A percentile compares a stretch with the other conserved stretches of the same genome.
These are phyloP conservation scores for Naso thynnoides DNA, from an alignment of 2,797 vertebrate species.

Conservation along the genomic window DNA sequence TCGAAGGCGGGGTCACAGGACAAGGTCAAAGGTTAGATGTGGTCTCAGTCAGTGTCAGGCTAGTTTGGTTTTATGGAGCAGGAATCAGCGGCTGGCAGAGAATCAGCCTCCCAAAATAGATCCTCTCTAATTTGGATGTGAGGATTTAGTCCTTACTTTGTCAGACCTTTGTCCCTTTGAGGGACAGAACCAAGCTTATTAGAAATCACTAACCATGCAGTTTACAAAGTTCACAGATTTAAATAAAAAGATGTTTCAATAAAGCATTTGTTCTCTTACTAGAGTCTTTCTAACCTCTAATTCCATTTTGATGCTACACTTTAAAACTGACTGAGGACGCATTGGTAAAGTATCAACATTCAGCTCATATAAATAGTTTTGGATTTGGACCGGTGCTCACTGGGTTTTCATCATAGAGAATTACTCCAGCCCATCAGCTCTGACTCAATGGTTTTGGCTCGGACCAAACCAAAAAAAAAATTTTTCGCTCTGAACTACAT, in stretches of 20 bases:
- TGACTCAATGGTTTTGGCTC: slow-evolving; percentile 65
- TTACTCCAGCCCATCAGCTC: slow-evolving; percentile 56
- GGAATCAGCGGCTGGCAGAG: slow-evolving; percentile 56
- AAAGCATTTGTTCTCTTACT: slow-evolving; percentile 5
- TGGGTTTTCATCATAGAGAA: slow-evolving; percentile 59
- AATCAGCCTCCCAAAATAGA: slow-evolving; percentile 70
- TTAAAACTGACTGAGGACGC: slow-evolving; percentile 45
- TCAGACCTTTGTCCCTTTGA: slow-evolving; percentile 61
- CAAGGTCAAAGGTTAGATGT: slow-evolving; percentile 87
- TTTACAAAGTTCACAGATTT: slow-evolving; percentile 47
- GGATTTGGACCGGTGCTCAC: slow-evolving; percentile 55
- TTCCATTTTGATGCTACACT: slow-evolving; percentile 27
- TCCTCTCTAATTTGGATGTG: slow-evolving; percentile 69
- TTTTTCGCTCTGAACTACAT: slow-evolving; percentile 23
- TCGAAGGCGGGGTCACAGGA: slow-evolving; percentile 87
- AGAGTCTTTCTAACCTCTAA: slow-evolving; percentile 5
- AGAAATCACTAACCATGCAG: slow-evolving; percentile 52
- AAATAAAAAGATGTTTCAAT: slow-evolving; percentile 47
- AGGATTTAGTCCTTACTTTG: slow-evolving; percentile 57
- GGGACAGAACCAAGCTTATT: slow-evolving; percentile 53
- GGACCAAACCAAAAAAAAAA: slow-evolving; percentile 48
- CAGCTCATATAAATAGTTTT: slow-evolving; percentile 70
- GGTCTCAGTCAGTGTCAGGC: slow-evolving; percentile 86
- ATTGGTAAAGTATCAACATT: slow-evolving; percentile 63
- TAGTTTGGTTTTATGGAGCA: slow-evolving; percentile 80